Conservation (phyloP, 2,113 vertebrate genomes). For the Orcinus orca region DNA sequence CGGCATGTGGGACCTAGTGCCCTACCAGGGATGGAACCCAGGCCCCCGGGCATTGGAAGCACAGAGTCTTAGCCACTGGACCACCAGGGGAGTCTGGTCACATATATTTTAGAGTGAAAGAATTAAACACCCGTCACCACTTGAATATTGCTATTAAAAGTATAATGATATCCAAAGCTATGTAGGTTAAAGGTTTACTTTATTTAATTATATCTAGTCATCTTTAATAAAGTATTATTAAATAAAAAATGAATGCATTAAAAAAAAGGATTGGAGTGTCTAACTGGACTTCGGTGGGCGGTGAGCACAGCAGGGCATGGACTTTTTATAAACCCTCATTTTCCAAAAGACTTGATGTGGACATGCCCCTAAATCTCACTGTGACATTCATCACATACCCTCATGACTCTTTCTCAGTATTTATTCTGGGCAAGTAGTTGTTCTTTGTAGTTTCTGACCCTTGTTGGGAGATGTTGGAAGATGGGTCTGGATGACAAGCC, state of each 20-base stretch:
- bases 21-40: no score
- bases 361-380: neutral
- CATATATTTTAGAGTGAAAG: neutral
- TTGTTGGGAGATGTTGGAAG: neutral
- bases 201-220: neutral
- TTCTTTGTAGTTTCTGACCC: neutral
- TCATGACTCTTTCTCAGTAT: neutral
- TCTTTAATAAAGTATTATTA: neutral
- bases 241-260: neutral
- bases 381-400: neutral
- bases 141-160: slow-evolving; percentile 27
- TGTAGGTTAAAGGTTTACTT: neutral
- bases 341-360: neutral
- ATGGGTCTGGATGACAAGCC: neutral
- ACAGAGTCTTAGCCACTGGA: no score
- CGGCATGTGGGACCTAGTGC: no score
- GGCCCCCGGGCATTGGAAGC: no score
- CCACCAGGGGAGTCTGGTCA: no score
- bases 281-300: neutral
- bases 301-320: neutral
- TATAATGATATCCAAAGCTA: neutral
- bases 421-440: neutral
- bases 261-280: no score
- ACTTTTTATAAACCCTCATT: neutral
- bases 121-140: neutral